Evolutionary conservation across 92 coral and sea anemone genomes (phyloP), one percentile per base, ranked within the genome.

Genomic region (Palythoa grandis): DNA sequence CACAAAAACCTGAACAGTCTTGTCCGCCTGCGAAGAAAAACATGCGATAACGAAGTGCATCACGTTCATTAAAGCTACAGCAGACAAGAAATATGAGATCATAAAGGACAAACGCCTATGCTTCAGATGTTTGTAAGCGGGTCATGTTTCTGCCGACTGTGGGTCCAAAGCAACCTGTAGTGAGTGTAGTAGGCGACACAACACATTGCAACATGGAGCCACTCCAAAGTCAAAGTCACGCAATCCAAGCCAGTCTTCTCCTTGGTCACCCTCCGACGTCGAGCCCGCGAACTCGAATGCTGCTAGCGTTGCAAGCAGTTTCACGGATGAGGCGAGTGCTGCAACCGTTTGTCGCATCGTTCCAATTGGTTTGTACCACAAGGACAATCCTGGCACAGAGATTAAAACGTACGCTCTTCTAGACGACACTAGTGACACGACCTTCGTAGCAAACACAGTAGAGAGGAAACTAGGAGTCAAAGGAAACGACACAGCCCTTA

Each of bases 41-140:
- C 94, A 93, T 53, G 52, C 66, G 14, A 75, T 93, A 22, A 89
- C n/a, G n/a, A 88, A 78, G 23, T 93, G 94, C 58, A 47, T 29
- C 39, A 38, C 37, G 11, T 93, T 93, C 50, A 15, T 58, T 1
- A 53, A 84, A 78, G 52, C 25, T 3, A 38, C 84, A 12, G 76
- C 74, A 24, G 91, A 93, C 56, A 89, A 86, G 56, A n/a, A n/a
- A n/a, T n/a, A n/a, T n/a, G 89, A 88, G 5, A 14, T 86, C 10
- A 39, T 91, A 35, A 68, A 38, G 17, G 9, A 14, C 15, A 91
- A 91, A 12, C 78, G 91, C 15, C 94, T 93, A 47, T 93, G 91
- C 56, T 88, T 77, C 6, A 40, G 47, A 40, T 40, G 47, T 40
- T 40, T 40, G 6, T 3, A 40, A 40, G 47, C 47, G 47, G 47